Conservation (phyloP, 2,888 invertebrate species). For the Alviniconcha strummeri region DNA sequence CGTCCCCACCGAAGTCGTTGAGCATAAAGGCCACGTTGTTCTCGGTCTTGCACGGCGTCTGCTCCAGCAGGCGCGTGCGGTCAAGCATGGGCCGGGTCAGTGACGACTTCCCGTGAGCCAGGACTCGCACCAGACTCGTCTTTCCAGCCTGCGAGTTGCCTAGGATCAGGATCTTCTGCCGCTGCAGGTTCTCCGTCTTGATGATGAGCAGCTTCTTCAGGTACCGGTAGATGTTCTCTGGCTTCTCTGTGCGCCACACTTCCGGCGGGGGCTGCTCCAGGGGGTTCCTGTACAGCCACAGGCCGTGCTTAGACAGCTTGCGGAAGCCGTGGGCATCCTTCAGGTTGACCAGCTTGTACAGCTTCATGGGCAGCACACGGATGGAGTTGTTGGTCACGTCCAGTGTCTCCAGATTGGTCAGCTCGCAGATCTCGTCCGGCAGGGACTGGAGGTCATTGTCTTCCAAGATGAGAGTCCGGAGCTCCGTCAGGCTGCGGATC, state of each 20-base stretch:
- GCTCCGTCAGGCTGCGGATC: conserved; percentile 61
- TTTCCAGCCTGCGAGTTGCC: conserved; percentile 70
- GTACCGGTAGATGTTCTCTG: conserved; percentile 66
- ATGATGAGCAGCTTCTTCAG: conserved; percentile 66
- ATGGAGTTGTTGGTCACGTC: conserved; percentile 69
- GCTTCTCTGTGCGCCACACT: conserved; percentile 70
- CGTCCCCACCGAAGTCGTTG: conserved; percentile 67
- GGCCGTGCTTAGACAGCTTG: conserved; percentile 65
- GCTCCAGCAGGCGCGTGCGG: conserved; percentile 59
- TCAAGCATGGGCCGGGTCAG: conserved; percentile 51
- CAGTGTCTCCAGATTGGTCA: conserved; percentile 66
- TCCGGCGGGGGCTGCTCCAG: conserved; percentile 68
- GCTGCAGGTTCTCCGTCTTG: conserved; percentile 67
- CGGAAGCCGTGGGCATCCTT: conserved; percentile 66
- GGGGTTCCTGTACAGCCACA: conserved; percentile 72
- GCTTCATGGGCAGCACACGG: conserved; percentile 61
- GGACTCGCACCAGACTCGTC: conserved; percentile 63
- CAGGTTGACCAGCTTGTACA: conserved; percentile 64
- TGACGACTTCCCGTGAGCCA: conserved; percentile 61
- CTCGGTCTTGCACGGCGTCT: conserved; percentile 65
- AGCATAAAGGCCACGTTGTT: conserved; percentile 68
- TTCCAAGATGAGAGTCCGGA: conserved; percentile 60
- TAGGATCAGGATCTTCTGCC: conserved; percentile 66
- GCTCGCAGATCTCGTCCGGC: conserved; percentile 67
- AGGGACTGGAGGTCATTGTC: conserved; percentile 62